A percentile compares a stretch with the other conserved stretches of the same genome.
phyloP scores from a whole-genome alignment of 2,797 vertebrate species.

The Pelochelys cantorii region DNA sequence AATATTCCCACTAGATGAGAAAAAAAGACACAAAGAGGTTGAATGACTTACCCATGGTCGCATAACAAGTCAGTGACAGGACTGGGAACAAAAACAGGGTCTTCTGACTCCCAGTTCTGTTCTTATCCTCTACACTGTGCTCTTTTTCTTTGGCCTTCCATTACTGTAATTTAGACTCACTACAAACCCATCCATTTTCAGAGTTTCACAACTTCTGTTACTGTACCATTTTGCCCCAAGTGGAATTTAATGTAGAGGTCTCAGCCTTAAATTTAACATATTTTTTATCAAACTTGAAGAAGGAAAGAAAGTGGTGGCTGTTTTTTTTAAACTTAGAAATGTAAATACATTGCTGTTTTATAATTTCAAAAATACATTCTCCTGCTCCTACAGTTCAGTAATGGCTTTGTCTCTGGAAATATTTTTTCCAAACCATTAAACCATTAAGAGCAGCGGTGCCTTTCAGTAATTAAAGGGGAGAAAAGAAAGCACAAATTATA shows the following conservation, averaged over 20 bases:
- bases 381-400: slow-evolving; percentile 24
- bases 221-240: slow-evolving; percentile 35
- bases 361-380: slow-evolving; percentile 27
- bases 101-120: neutral
- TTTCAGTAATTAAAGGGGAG: neutral
- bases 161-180: slow-evolving; percentile 18
- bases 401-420: neutral
- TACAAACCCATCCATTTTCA: slow-evolving; percentile 30
- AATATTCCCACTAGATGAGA: neutral
- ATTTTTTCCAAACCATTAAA: slow-evolving; percentile 35
- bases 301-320: neutral
- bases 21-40: neutral
- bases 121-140: neutral
- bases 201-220: slow-evolving; percentile 10
- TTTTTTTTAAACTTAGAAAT: slow-evolving; percentile 10
- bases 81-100: neutral
- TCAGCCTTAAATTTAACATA: slow-evolving; percentile 54
- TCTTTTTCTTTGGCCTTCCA: neutral
- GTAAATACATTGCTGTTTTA: slow-evolving; percentile 15
- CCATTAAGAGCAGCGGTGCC: neutral
- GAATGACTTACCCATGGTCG: neutral
- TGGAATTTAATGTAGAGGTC: slow-evolving; percentile 43
- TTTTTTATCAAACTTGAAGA: slow-evolving; percentile 38
- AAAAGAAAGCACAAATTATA: neutral
- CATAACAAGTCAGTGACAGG: neutral